A percentile compares a stretch with the other conserved stretches of the same genome.
Conservation (phyloP, 1,140 invertebrate species). For the Monomorium pharaonis region DNA sequence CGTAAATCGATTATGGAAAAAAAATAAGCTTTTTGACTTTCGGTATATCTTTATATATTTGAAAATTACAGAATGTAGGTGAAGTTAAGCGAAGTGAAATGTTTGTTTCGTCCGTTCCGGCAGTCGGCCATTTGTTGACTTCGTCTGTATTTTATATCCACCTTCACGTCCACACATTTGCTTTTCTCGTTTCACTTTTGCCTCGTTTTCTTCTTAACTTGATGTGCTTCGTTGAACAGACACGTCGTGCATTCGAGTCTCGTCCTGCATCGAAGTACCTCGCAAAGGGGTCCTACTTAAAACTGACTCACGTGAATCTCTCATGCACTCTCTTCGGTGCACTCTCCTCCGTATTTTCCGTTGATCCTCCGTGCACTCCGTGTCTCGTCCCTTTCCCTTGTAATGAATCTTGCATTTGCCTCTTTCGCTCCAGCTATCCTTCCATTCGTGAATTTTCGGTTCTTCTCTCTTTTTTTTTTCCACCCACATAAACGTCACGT, state of each 20-base stretch:
- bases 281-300: slow-evolving; percentile 48
- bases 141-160: not conserved
- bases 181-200: not conserved
- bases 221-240: slow-evolving; percentile 40
- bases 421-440: slow-evolving; percentile 37
- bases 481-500: not conserved
- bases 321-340: slow-evolving; percentile 14
- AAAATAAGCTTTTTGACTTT: not conserved
- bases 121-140: slow-evolving; percentile 14
- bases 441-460: slow-evolving; percentile 47
- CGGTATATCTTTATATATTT: not conserved
- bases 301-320: slow-evolving; percentile 47
- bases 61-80: not conserved
- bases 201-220: slow-evolving; percentile 23
- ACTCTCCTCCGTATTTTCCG: not conserved
- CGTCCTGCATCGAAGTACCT: slow-evolving; percentile 49
- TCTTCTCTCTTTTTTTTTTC: not conserved
- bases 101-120: not conserved
- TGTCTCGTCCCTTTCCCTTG: not conserved
- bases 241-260: slow-evolving; percentile 51
- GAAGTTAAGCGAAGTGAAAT: not conserved
- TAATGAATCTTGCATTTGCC: slow-evolving; percentile 60
- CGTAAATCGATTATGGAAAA: not conserved
- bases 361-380: not conserved
- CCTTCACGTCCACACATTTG: not conserved